These are phyloP conservation scores for Acrossocheilus wenchowensis DNA, from an alignment of 2,797 vertebrate genomes.

Conservation along the genomic window DNA sequence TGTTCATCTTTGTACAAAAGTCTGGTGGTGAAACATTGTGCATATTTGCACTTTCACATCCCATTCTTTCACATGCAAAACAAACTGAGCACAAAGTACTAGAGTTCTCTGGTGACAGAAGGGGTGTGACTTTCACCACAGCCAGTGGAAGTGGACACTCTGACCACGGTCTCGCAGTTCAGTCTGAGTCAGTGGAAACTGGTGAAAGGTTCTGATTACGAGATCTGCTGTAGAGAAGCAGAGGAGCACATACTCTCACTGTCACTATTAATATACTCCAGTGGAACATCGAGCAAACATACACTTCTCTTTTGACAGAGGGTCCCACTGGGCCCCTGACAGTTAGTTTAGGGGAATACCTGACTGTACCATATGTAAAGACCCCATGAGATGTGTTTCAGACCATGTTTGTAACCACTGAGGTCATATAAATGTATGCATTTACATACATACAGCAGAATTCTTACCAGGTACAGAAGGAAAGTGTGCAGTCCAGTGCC, in stretches of 20 bases:
- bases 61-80: conserved; percentile 33
- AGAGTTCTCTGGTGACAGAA: background rate
- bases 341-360: conserved; percentile 38
- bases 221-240: conserved; percentile 23
- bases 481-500: conserved; percentile 98
- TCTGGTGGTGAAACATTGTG: conserved; percentile 16
- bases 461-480: conserved; percentile 95
- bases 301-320: conserved; percentile 2
- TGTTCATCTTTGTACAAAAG: background rate
- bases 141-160: conserved; percentile 48
- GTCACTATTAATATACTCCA: conserved; percentile 25
- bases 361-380: conserved; percentile 30
- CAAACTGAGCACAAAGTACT: conserved; percentile 43
- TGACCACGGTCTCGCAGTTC: conserved; percentile 35
- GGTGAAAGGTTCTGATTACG: conserved; percentile 17
- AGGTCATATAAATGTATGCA: background rate
- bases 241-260: conserved; percentile 3
- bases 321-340: conserved; percentile 1
- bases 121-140: conserved; percentile 50
- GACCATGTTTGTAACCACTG: background rate
- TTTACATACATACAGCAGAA: background rate
- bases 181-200: conserved; percentile 54
- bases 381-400: background rate
- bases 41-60: conserved; percentile 51
- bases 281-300: background rate